Conservation (phyloP, 2,113 vertebrate genomes). For the Machaerirhynchus nigripectus region DNA sequence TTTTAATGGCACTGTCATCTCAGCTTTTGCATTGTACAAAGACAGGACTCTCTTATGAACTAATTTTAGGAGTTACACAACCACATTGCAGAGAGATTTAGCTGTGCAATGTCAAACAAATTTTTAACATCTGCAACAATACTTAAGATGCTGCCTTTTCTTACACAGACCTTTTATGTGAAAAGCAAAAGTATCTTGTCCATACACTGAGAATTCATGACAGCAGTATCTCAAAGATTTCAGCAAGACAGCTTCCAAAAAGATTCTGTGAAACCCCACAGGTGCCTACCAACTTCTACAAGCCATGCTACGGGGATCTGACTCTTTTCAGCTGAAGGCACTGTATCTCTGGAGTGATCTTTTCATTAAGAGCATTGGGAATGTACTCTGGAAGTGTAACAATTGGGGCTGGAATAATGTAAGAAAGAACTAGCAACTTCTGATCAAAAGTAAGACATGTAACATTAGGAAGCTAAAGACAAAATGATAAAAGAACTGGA, state of each 20-base stretch:
- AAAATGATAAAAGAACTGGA: slow-evolving; percentile 63
- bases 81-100: not conserved
- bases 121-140: slow-evolving; percentile 5
- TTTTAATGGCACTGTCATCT: not conserved
- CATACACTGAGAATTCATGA: slow-evolving; percentile 53
- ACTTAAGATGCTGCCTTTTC: not conserved
- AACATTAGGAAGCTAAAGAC: slow-evolving; percentile 45
- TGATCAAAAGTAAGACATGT: slow-evolving; percentile 47
- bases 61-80: not conserved
- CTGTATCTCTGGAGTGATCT: slow-evolving; percentile 70
- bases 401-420: slow-evolving; percentile 64
- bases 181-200: slow-evolving; percentile 47
- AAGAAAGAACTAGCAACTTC: slow-evolving; percentile 67
- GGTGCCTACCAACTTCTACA: slow-evolving; percentile 60
- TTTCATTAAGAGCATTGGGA: slow-evolving; percentile 73
- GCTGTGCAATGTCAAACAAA: not conserved
- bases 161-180: not conserved
- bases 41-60: not conserved
- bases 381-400: slow-evolving; percentile 64
- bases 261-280: slow-evolving; percentile 60
- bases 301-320: slow-evolving; percentile 51
- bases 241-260: slow-evolving; percentile 57
- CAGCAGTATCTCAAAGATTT: slow-evolving; percentile 41
- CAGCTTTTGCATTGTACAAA: not conserved
- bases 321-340: slow-evolving; percentile 66